Percentiles rank a stretch among this genome's conserved stretches.
phyloP scores from a whole-genome alignment of 2,113 vertebrate genomes.

The Oophaga pumilio region DNA sequence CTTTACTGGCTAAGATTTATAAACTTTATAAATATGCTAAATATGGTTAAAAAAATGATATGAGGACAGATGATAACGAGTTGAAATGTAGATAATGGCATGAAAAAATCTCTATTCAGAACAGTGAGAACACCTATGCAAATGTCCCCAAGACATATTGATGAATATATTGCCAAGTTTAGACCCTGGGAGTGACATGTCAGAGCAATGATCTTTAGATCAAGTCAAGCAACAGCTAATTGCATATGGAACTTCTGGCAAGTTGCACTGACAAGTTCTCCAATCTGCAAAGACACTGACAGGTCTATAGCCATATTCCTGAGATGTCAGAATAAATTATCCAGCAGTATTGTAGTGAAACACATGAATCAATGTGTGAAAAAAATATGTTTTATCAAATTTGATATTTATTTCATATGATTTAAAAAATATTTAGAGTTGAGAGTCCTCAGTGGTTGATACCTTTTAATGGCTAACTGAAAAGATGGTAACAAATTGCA shows the following conservation, averaged over 20 bases:
- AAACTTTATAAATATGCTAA: not conserved
- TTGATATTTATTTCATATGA: not conserved
- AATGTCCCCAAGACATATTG: not conserved
- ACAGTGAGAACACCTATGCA: constrained; percentile 19
- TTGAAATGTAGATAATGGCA: not conserved
- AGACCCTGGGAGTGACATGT: constrained; percentile 32
- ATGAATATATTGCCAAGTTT: constrained; percentile 30
- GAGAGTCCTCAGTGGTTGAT: too few relatives aligned
- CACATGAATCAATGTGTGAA: not conserved
- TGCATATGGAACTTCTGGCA: constrained; percentile 40
- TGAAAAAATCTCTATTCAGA: constrained; percentile 12
- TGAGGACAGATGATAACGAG: not conserved
- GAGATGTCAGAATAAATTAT: constrained; percentile 23
- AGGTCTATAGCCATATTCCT: constrained; percentile 17
- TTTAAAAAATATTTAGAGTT: too few relatives aligned
- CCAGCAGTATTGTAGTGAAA: not conserved
- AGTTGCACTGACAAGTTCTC: constrained; percentile 24
- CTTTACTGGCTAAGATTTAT: not conserved
- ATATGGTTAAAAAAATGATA: not conserved
- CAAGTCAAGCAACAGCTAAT: constrained; percentile 37
- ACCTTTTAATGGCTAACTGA: too few relatives aligned
- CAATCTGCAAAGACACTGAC: constrained; percentile 29
- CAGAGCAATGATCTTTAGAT: constrained; percentile 39
- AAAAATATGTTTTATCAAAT: not conserved
- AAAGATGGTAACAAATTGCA: too few relatives aligned